Evolutionary conservation across 2,888 invertebrate species (phyloP).

Genomic region (Hyppa rectilinea): DNA sequence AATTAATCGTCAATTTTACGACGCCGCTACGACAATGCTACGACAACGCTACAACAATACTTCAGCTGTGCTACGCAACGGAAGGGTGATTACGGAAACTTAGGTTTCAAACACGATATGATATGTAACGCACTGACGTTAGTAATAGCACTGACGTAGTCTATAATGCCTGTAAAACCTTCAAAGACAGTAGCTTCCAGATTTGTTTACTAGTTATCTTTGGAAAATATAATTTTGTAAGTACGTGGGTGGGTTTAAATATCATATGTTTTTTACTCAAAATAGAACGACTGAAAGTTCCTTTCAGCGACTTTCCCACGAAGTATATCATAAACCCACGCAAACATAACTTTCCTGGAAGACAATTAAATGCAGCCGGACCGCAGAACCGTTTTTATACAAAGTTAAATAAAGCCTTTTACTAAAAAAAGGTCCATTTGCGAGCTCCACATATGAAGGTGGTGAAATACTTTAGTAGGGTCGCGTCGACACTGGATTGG

Average conservation of each 20-base stretch:
- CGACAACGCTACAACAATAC: not conserved
- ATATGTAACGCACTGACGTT: no score
- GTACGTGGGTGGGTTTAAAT: not conserved
- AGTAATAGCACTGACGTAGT: no score
- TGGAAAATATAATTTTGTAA: not conserved
- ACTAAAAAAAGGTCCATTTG: slow-evolving; percentile 52
- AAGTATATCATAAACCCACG: slow-evolving; percentile 32
- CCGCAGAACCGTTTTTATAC: slow-evolving; percentile 21
- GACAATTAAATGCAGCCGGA: slow-evolving; percentile 49
- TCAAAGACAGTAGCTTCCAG: not conserved
- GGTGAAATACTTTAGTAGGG: slow-evolving; percentile 65
- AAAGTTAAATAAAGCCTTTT: slow-evolving; percentile 53
- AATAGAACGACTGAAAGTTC: slow-evolving; percentile 20
- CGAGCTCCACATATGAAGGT: slow-evolving; percentile 57
- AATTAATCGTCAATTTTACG: not conserved
- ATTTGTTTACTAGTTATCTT: not conserved
- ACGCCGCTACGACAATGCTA: not conserved
- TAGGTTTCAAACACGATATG: not conserved
- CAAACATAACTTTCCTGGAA: slow-evolving; percentile 39
- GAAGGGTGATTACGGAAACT: not conserved
- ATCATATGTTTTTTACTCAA: not conserved
- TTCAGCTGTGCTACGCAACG: not conserved
- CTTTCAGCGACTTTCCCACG: slow-evolving; percentile 9
- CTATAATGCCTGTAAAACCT: not conserved
- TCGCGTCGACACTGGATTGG: slow-evolving; percentile 55